phyloP scores from a whole-genome alignment of 2,113 vertebrate genomes.

The Sakesphorus luctuosus region DNA sequence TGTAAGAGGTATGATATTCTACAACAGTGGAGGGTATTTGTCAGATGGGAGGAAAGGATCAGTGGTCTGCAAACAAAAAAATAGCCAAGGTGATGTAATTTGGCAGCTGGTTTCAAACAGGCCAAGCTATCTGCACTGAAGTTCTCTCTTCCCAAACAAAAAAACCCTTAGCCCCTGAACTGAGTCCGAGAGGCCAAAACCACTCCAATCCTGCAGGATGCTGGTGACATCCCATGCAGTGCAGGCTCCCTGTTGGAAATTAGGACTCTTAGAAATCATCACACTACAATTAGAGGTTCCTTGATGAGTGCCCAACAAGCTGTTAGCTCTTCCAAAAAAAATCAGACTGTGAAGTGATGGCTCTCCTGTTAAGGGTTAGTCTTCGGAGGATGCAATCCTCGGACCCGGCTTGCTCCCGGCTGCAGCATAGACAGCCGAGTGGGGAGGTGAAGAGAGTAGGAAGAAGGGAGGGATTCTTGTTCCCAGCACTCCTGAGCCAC shows the following conservation, averaged over 20 bases:
- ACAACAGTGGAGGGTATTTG: neutral
- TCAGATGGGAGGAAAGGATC: neutral
- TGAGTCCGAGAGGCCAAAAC: neutral
- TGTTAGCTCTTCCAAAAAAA: neutral
- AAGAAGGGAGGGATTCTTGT: constrained; percentile 16
- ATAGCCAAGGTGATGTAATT: neutral
- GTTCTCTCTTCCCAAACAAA: neutral
- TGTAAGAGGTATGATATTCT: neutral
- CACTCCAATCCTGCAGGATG: neutral
- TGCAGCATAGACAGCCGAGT: accelerated
- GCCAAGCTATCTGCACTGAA: neutral
- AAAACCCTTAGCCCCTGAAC: neutral
- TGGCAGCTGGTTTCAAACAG: neutral
- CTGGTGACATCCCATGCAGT: neutral
- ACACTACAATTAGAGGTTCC: neutral
- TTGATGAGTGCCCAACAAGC: neutral
- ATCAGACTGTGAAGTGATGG: accelerated
- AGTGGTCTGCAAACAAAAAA: neutral
- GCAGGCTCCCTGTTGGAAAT: neutral
- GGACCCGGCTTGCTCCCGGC: accelerated
- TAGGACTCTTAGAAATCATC: accelerated
- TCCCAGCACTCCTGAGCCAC: constrained; percentile 12
- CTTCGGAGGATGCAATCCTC: accelerated
- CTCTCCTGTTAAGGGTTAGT: neutral
- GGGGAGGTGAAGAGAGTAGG: neutral